These are phyloP conservation scores for Tricholaema leucomelas DNA, from an alignment of 2,113 vertebrate species.

Conservation along the genomic window DNA sequence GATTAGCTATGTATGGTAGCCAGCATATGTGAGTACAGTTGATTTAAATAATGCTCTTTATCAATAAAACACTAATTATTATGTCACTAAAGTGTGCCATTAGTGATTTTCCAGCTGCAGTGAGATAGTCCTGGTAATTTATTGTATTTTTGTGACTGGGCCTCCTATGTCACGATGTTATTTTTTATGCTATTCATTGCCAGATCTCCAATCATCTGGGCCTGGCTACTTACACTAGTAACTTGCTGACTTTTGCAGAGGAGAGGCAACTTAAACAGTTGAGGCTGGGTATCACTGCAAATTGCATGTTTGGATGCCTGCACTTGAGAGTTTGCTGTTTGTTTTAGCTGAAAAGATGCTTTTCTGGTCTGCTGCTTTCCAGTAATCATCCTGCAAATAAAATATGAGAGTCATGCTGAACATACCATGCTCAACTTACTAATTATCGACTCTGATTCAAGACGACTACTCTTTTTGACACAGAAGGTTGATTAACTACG, in stretches of 20 bases:
- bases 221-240: neutral
- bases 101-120: neutral
- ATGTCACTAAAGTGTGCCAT: neutral
- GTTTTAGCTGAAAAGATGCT: neutral
- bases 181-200: slow-evolving; percentile 3
- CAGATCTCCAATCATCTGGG: neutral
- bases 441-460: too few species aligned
- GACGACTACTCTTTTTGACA: too few species aligned
- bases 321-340: neutral
- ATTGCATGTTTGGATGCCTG: rapidly evolving
- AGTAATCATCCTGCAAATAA: neutral
- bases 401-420: neutral
- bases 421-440: too few species aligned
- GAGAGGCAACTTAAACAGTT: neutral
- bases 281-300: neutral
- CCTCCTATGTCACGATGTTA: neutral
- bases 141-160: neutral
- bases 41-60: slow-evolving; percentile 45
- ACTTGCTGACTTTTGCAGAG: neutral
- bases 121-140: neutral
- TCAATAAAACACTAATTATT: slow-evolving; percentile 26
- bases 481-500: too few species aligned
- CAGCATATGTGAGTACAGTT: neutral
- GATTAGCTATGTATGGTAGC: slow-evolving; percentile 6
- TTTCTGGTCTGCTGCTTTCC: neutral